Percentiles rank a stretch among this genome's conserved stretches.
phyloP scores from a whole-genome alignment of 2,888 invertebrate genomes.

The Phlogophora meticulosa region DNA sequence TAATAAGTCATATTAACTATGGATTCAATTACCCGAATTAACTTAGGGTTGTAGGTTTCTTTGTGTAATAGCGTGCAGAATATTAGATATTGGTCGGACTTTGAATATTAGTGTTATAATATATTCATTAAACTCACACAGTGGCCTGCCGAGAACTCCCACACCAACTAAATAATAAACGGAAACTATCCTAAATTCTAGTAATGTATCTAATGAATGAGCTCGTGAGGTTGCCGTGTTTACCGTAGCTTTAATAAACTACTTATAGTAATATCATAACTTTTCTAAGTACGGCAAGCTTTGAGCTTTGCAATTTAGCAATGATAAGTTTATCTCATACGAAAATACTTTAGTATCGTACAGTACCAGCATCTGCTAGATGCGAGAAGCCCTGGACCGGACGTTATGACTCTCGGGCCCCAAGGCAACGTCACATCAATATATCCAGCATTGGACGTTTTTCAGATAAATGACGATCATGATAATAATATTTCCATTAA shows the following conservation, averaged over 20 bases:
- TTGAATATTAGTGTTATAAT: neutral
- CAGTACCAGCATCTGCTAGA: too few relatives aligned
- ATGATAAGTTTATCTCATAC: neutral
- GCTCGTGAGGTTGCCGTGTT: neutral
- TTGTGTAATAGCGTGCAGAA: too few relatives aligned
- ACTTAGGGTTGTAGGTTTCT: neutral
- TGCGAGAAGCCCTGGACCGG: neutral
- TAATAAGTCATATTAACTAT: neutral
- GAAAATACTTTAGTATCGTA: too few relatives aligned
- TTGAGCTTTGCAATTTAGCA: neutral
- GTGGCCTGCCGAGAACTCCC: neutral
- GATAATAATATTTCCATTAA: neutral
- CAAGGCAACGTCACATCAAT: neutral
- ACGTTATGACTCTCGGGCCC: neutral
- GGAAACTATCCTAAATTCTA: constrained; percentile 3
- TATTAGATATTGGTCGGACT: neutral
- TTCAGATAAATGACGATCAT: neutral
- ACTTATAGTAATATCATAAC: neutral
- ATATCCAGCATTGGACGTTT: too few relatives aligned
- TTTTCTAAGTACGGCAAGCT: neutral
- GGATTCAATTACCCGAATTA: neutral
- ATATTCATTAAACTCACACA: constrained; percentile 13
- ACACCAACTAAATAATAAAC: constrained; percentile 24
- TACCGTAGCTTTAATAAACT: constrained; percentile 15
- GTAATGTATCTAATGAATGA: neutral